Conservation (phyloP, 2,113 vertebrate genomes). For the Pithys albifrons region DNA sequence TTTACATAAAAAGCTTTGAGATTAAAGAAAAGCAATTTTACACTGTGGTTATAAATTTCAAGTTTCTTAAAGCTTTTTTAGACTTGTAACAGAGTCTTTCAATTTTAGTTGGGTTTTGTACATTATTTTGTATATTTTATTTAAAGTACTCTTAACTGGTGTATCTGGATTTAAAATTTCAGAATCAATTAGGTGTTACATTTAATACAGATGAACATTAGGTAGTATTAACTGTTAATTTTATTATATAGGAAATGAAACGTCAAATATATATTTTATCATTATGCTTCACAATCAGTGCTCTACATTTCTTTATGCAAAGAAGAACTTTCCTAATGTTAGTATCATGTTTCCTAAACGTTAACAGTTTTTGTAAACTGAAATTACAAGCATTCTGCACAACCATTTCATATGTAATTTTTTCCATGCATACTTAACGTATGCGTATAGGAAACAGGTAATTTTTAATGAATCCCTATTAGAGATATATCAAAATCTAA, state of each 20-base stretch:
- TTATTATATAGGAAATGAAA: conserved; percentile 77
- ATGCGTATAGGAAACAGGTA: conserved; percentile 69
- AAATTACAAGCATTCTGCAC: conserved; percentile 70
- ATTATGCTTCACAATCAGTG: conserved; percentile 81
- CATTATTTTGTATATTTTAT: conserved; percentile 86
- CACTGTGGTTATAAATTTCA: conserved; percentile 83
- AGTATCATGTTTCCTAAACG: conserved; percentile 75
- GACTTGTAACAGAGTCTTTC: conserved; percentile 83
- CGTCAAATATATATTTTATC: conserved; percentile 80
- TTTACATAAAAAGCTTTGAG: conserved; percentile 81
- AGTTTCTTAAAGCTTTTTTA: conserved; percentile 85
- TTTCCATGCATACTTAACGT: conserved; percentile 63
- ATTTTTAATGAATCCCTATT: conserved; percentile 73
- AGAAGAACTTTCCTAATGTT: conserved; percentile 76
- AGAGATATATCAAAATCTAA: conserved; percentile 67
- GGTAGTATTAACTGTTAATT: conserved; percentile 79
- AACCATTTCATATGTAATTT: conserved; percentile 63
- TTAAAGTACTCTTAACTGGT: conserved; percentile 80
- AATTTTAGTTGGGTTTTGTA: conserved; percentile 83
- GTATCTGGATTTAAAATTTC: conserved; percentile 77
- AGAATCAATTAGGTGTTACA: conserved; percentile 75
- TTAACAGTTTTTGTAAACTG: conserved; percentile 70
- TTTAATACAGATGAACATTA: conserved; percentile 78
- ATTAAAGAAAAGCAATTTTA: conserved; percentile 82
- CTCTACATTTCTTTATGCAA: conserved; percentile 80